These are phyloP conservation scores for Macrophya annulata DNA, from an alignment of 2,888 invertebrate genomes.

Conservation along the genomic window DNA sequence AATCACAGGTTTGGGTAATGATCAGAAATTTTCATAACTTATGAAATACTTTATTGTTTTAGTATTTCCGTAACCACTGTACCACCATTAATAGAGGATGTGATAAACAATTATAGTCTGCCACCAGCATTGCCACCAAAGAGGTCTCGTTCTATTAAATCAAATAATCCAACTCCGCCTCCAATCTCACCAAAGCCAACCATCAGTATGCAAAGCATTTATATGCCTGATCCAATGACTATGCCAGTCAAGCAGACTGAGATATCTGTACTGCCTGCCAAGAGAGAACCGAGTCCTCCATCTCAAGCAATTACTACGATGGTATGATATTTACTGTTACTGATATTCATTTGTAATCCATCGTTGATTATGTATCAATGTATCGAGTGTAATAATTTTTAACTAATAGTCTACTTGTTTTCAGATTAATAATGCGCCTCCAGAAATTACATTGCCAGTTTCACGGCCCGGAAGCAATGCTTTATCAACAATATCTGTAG, in stretches of 20 bases:
- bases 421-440: conserved; percentile 72
- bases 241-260: conserved; percentile 73
- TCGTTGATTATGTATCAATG: neutral
- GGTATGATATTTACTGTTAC: conserved; percentile 30
- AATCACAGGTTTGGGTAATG: neutral
- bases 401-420: conserved; percentile 42
- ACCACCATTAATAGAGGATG: conserved; percentile 71
- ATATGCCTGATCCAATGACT: conserved; percentile 68
- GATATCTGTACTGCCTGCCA: conserved; percentile 64
- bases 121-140: conserved; percentile 85
- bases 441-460: conserved; percentile 69
- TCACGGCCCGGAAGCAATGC: conserved; percentile 75
- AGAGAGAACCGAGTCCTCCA: conserved; percentile 65
- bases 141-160: conserved; percentile 79
- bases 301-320: conserved; percentile 31
- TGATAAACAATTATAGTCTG: conserved; percentile 75
- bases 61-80: conserved; percentile 71
- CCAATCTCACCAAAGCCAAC: conserved; percentile 74
- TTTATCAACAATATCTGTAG: conserved; percentile 74
- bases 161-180: conserved; percentile 74
- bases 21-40: neutral
- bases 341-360: neutral
- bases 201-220: conserved; percentile 79
- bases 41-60: conserved; percentile 58
- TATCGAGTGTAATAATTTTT: neutral